Evolutionary conservation across 1,140 invertebrate genomes (phyloP).

Genomic region (Whitmania pigra): DNA sequence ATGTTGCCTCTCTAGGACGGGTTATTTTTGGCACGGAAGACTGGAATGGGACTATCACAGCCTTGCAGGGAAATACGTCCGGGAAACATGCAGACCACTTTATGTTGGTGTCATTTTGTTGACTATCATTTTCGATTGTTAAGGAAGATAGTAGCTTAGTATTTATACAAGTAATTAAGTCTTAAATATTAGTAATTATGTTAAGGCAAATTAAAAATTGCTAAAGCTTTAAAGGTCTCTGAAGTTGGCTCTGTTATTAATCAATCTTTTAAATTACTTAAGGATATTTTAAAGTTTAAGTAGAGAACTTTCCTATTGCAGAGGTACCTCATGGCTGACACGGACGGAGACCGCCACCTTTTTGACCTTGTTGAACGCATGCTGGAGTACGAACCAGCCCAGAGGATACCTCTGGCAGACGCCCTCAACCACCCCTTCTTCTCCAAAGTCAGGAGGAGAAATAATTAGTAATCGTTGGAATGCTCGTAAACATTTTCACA

Average conservation of each 20-base stretch:
- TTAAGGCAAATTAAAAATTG: too few relatives aligned
- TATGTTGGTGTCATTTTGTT: conserved; percentile 17
- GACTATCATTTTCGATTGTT: too few relatives aligned
- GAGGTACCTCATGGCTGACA: conserved; percentile 23
- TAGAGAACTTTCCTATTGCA: not conserved
- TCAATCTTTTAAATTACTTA: too few relatives aligned
- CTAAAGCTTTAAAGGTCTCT: too few relatives aligned
- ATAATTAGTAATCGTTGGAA: not conserved
- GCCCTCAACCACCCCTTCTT: conserved; percentile 87
- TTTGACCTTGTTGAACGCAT: conserved; percentile 89
- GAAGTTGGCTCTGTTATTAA: too few relatives aligned
- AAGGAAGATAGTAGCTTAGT: too few relatives aligned
- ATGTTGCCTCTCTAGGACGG: conserved; percentile 20
- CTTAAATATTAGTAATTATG: too few relatives aligned
- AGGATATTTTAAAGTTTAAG: too few relatives aligned
- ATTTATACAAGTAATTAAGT: too few relatives aligned
- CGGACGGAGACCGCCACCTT: conserved; percentile 62
- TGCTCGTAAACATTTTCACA: not conserved
- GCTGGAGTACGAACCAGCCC: conserved; percentile 87
- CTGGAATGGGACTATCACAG: conserved; percentile 41
- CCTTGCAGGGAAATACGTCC: conserved; percentile 38
- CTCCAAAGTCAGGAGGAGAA: conserved; percentile 36
- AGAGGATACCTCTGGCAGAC: conserved; percentile 74
- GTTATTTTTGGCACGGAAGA: conserved; percentile 41
- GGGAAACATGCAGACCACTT: conserved; percentile 75